These are phyloP conservation scores for Isurus oxyrinchus DNA, from an alignment of 2,113 vertebrate genomes.

Conservation along the genomic window DNA sequence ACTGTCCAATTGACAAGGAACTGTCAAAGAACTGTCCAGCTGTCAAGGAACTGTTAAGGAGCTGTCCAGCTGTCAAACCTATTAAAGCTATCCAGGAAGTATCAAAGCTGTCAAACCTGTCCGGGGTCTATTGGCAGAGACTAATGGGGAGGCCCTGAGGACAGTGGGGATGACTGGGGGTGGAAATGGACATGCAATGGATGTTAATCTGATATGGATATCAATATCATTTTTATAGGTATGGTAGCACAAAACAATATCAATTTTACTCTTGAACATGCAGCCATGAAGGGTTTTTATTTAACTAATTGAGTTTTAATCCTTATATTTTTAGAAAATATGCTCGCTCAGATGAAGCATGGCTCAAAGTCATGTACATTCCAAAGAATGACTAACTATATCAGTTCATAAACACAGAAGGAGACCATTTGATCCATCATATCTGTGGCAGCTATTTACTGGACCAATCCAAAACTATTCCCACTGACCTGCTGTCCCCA, in stretches of 20 bases:
- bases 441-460: neutral
- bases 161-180: too few relatives aligned
- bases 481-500: neutral
- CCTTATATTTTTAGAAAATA: neutral
- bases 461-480: neutral
- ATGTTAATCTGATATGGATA: neutral
- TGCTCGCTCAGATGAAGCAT: neutral
- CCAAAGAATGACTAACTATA: neutral
- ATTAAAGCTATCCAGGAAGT: too few relatives aligned
- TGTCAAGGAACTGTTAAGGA: too few relatives aligned
- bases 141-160: too few relatives aligned
- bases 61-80: too few relatives aligned
- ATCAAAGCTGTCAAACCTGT: too few relatives aligned
- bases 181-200: neutral
- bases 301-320: neutral
- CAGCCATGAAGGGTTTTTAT: neutral
- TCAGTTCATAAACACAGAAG: neutral
- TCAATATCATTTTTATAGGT: neutral
- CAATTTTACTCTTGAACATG: neutral
- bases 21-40: too few relatives aligned
- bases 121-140: too few relatives aligned
- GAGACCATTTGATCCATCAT: neutral
- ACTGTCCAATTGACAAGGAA: too few relatives aligned
- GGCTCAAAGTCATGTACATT: neutral
- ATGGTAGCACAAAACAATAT: neutral